Percentiles rank a stretch among this genome's conserved stretches.
Conservation (phyloP, 2,888 invertebrate genomes). For the Acanthosepion pharaonis region DNA sequence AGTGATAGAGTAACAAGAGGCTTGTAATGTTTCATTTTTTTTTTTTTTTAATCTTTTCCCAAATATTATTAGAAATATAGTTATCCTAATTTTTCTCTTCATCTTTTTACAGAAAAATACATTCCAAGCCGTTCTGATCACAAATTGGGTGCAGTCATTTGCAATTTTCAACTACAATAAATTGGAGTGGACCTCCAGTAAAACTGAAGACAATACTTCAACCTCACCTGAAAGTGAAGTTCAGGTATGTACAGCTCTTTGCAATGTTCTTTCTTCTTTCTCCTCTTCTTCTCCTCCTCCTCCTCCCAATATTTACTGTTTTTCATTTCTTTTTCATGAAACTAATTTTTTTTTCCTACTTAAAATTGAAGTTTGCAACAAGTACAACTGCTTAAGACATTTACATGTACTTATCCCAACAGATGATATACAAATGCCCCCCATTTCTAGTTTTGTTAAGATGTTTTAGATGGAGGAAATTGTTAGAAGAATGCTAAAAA, state of each 20-base stretch:
- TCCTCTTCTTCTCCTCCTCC: not conserved
- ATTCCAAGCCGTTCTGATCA: constrained; percentile 94
- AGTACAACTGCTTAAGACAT: not conserved
- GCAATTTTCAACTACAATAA: constrained; percentile 95
- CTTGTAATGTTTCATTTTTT: too few relatives aligned
- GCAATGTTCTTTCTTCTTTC: not conserved
- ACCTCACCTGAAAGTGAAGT: not conserved
- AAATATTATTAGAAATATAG: too few relatives aligned
- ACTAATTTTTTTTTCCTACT: not conserved
- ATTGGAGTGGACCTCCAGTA: constrained; percentile 76
- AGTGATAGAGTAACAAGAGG: too few relatives aligned
- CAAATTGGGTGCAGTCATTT: constrained; percentile 94
- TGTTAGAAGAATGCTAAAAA: too few relatives aligned
- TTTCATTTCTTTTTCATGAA: not conserved
- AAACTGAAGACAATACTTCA: not conserved
- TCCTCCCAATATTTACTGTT: not conserved
- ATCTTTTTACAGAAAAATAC: constrained; percentile 85
- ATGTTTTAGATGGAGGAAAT: too few relatives aligned
- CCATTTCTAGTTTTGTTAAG: not conserved
- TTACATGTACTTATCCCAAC: too few relatives aligned
- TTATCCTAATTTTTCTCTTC: not conserved
- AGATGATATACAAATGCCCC: not conserved
- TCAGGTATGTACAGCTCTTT: constrained; percentile 38
- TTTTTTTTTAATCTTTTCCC: too few relatives aligned
- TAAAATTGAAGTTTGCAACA: not conserved